Evolutionary conservation across 2,113 vertebrate species (phyloP).

Genomic region (Illadopsis cleaveri): DNA sequence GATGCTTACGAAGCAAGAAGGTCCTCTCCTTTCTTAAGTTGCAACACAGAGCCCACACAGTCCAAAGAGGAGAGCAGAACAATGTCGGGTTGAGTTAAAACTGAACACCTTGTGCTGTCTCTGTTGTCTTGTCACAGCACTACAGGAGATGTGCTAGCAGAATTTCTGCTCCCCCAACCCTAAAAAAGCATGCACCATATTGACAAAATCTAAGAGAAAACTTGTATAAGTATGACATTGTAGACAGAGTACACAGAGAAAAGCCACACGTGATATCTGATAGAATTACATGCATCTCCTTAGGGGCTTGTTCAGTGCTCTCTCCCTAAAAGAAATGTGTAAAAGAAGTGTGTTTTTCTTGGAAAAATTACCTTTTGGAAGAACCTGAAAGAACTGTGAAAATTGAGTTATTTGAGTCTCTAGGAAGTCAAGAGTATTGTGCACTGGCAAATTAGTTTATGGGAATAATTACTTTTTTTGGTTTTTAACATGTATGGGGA

Average conservation of each 20-base stretch:
- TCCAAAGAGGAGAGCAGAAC: background rate
- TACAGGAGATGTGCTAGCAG: background rate
- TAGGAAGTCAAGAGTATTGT: background rate
- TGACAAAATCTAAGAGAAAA: background rate
- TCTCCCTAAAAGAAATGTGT: background rate
- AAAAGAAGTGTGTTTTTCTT: background rate
- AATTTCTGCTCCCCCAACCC: background rate
- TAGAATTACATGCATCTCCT: background rate
- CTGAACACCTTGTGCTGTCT: background rate
- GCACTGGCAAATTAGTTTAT: background rate
- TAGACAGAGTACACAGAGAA: background rate
- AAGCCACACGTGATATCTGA: background rate
- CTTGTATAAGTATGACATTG: background rate
- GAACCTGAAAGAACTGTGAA: background rate
- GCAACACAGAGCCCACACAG: rapidly evolving
- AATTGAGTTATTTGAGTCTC: background rate
- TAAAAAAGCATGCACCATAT: rapidly evolving
- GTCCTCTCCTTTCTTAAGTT: background rate
- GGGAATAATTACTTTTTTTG: background rate
- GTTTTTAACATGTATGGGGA: background rate
- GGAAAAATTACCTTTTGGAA: background rate
- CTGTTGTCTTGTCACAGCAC: background rate
- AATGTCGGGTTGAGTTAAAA: background rate
- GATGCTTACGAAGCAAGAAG: background rate
- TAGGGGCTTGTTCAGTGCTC: background rate